Conservation (phyloP, 2,888 invertebrate genomes). For the Stenodema calcarata region DNA sequence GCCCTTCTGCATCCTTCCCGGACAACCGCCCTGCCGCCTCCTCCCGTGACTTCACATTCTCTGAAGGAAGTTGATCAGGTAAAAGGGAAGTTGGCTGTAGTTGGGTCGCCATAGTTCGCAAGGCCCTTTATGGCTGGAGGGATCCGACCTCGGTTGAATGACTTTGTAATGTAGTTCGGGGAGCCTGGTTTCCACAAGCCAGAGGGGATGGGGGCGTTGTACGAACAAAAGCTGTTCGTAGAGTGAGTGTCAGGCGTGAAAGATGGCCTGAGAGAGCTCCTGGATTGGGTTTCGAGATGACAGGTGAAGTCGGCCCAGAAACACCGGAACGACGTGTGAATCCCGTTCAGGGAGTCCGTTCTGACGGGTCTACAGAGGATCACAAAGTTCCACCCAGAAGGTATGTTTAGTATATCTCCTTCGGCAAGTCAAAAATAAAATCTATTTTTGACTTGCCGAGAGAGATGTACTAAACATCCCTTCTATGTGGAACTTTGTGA, state of each 20-base stretch:
- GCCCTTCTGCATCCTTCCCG: background rate
- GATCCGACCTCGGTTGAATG: background rate
- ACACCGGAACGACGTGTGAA: too few species aligned
- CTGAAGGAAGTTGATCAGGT: constrained; percentile 5
- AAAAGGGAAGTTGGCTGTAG: constrained; percentile 9
- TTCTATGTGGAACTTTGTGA: too few species aligned
- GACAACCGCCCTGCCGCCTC: background rate
- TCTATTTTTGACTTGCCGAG: too few species aligned
- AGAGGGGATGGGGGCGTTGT: background rate
- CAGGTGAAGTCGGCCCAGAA: background rate
- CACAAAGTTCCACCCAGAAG: too few species aligned
- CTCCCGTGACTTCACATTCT: background rate
- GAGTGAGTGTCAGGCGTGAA: background rate
- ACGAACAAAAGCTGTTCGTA: background rate
- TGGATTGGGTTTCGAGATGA: background rate
- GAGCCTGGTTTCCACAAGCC: background rate
- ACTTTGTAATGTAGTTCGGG: constrained; percentile 6
- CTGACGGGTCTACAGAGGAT: too few species aligned
- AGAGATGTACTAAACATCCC: too few species aligned
- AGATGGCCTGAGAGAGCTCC: too few species aligned
- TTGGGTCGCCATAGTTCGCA: background rate
- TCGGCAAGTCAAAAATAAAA: too few species aligned
- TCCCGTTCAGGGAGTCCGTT: too few species aligned
- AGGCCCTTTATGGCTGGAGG: background rate
- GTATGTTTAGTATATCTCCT: too few species aligned